Percentiles rank a stretch among this genome's conserved stretches.
phyloP scores from a whole-genome alignment of 2,113 vertebrate species.

The Lycocorax pyrrhopterus region DNA sequence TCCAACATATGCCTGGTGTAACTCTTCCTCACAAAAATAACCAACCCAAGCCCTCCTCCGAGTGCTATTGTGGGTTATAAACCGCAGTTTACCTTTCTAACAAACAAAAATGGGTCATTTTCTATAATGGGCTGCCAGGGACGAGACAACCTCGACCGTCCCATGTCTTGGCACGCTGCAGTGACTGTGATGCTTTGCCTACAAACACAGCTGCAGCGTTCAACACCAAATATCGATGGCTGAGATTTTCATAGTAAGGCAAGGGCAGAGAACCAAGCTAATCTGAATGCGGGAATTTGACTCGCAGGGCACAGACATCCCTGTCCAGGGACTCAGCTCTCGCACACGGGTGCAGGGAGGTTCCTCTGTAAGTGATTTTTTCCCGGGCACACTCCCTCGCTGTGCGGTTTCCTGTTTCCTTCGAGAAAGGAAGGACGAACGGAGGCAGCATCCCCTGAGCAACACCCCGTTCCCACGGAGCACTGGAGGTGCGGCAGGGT shows the following conservation, averaged over 20 bases:
- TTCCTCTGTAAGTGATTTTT: neutral
- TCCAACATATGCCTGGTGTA: accelerated
- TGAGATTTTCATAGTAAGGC: neutral
- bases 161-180: accelerated
- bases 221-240: neutral
- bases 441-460: neutral
- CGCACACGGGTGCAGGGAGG: neutral
- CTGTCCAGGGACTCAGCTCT: neutral
- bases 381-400: neutral
- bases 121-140: neutral
- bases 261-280: too few species aligned
- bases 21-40: neutral
- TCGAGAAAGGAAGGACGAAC: neutral
- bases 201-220: accelerated
- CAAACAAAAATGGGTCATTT: neutral
- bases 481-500: accelerated
- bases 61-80: neutral
- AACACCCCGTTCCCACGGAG: neutral
- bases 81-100: neutral
- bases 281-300: accelerated
- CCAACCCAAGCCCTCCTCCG: neutral
- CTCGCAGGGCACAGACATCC: neutral
- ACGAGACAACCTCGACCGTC: accelerated
- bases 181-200: neutral
- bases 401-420: neutral